A percentile compares a stretch with the other conserved stretches of the same genome.
Conservation (phyloP, 2,888 invertebrate species). For the Machimus rusticus region DNA sequence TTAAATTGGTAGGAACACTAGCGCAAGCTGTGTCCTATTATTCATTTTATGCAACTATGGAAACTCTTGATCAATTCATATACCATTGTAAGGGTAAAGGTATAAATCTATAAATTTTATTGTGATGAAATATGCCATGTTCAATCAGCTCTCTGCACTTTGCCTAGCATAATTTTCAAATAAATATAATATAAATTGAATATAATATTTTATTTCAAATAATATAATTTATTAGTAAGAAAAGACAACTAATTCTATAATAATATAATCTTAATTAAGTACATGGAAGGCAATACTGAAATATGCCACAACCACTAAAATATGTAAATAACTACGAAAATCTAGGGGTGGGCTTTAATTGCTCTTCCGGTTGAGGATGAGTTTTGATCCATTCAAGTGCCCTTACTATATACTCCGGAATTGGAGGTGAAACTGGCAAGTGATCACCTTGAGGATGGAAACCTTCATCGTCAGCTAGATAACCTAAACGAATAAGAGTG, state of each 20-base stretch:
- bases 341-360: not conserved
- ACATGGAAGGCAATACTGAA: not conserved
- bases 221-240: no score
- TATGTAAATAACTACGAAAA: not conserved
- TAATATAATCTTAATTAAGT: not conserved
- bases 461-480: slow-evolving; percentile 57
- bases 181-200: not conserved
- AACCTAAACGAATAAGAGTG: slow-evolving; percentile 51
- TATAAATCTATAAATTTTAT: no score
- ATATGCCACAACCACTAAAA: not conserved
- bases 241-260: not conserved
- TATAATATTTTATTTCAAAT: no score
- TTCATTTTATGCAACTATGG: not conserved
- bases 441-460: slow-evolving; percentile 56
- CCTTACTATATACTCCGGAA: slow-evolving; percentile 54
- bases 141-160: not conserved
- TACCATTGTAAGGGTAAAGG: no score
- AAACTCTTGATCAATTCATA: no score
- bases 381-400: slow-evolving; percentile 56
- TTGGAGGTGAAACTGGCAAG: slow-evolving; percentile 58
- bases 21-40: not conserved
- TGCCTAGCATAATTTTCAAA: not conserved
- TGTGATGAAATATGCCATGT: not conserved
- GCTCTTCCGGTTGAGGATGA: slow-evolving; percentile 52
- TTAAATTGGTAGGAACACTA: not conserved